These are phyloP conservation scores for Heliconius hermathena DNA, from an alignment of 1,140 invertebrate species.

Conservation along the genomic window DNA sequence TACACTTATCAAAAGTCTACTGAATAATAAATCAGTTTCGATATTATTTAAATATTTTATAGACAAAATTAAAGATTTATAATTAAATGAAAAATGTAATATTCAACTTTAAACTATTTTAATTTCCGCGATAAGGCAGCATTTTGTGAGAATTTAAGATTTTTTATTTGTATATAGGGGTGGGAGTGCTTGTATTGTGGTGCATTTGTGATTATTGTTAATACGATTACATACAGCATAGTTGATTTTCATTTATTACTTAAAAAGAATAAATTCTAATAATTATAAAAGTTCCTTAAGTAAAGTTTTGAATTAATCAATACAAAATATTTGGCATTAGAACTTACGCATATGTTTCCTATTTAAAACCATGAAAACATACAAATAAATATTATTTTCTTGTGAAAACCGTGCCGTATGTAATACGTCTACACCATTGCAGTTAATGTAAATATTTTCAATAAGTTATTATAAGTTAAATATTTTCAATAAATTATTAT, in stretches of 20 bases:
- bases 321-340: not conserved
- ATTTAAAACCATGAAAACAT: not conserved
- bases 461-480: conserved; percentile 40
- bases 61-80: not conserved
- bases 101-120: conserved; percentile 12
- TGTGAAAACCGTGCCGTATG: conserved; percentile 20
- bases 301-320: not conserved
- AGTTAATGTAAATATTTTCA: conserved; percentile 43
- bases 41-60: conserved; percentile 21
- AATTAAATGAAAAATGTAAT: not conserved
- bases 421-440: conserved; percentile 22
- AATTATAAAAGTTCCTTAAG: not conserved
- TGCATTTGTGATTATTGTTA: conserved; percentile 64
- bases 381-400: not conserved
- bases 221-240: conserved; percentile 22
- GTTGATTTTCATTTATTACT: not conserved
- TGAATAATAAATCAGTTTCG: conserved; percentile 19
- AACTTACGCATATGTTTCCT: not conserved
- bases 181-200: conserved; percentile 66
- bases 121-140: not conserved
- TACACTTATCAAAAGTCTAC: conserved; percentile 30
- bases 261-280: conserved; percentile 4
- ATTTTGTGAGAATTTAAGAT: conserved; percentile 13
- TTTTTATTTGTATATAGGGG: conserved; percentile 68
- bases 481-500: no score